These are phyloP conservation scores for Amniataba percoides DNA, from an alignment of 2,797 vertebrate genomes.

Conservation along the genomic window DNA sequence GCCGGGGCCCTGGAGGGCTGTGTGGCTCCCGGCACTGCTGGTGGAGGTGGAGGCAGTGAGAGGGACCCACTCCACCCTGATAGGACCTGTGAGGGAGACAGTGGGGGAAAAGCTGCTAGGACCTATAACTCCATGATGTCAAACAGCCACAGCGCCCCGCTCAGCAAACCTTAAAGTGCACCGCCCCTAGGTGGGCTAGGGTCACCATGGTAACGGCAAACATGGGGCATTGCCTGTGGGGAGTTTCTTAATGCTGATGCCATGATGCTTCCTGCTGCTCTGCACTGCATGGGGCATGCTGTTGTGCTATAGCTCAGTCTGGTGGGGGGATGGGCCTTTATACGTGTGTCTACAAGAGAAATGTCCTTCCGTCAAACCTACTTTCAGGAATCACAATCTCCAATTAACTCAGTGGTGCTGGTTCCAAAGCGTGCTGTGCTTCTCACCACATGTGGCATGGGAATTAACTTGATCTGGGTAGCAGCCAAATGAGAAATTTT, in stretches of 20 bases:
- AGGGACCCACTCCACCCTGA: slow-evolving; percentile 60
- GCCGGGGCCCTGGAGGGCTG: slow-evolving; percentile 49
- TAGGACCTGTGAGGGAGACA: slow-evolving; percentile 66
- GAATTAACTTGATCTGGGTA: slow-evolving; percentile 45
- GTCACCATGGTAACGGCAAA: slow-evolving; percentile 73
- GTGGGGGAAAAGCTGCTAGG: slow-evolving; percentile 77
- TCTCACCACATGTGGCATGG: slow-evolving; percentile 40
- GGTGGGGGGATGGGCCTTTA: background rate
- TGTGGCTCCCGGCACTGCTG: slow-evolving; percentile 49
- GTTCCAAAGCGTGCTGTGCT: slow-evolving; percentile 51
- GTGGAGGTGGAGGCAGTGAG: slow-evolving; percentile 57
- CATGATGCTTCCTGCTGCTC: slow-evolving; percentile 55
- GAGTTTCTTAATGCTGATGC: slow-evolving; percentile 52
- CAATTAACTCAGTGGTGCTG: slow-evolving; percentile 50
- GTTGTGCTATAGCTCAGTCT: slow-evolving; percentile 30
- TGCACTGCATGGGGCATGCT: slow-evolving; percentile 56
- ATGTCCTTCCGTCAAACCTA: slow-evolving; percentile 35
- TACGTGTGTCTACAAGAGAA: slow-evolving; percentile 3
- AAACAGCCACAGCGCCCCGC: slow-evolving; percentile 87
- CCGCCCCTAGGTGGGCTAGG: slow-evolving; percentile 79
- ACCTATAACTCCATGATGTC: slow-evolving; percentile 85
- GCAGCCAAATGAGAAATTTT: slow-evolving; percentile 32
- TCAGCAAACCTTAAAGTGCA: slow-evolving; percentile 85
- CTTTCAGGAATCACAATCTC: slow-evolving; percentile 47
- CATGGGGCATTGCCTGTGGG: slow-evolving; percentile 43